A percentile compares a stretch with the other conserved stretches of the same genome.
These are phyloP conservation scores for Cheilosia vulpina DNA, from an alignment of 2,888 invertebrate genomes.

Conservation along the genomic window DNA sequence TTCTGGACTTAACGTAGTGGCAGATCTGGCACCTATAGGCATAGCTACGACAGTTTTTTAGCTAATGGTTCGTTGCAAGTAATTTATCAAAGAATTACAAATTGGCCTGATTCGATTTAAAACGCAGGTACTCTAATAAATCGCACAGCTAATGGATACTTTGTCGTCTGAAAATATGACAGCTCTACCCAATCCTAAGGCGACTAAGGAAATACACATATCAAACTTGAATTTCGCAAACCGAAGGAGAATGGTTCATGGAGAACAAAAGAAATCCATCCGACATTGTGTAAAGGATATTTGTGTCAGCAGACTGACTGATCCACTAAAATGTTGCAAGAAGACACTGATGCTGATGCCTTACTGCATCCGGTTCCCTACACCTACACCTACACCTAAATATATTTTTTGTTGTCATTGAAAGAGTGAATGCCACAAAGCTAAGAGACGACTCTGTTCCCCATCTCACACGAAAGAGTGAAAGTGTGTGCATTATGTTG, in stretches of 20 bases:
- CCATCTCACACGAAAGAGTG: slow-evolving; percentile 41
- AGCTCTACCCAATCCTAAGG: no score
- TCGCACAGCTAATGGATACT: no score
- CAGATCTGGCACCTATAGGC: no score
- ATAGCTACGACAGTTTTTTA: no score
- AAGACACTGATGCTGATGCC: not conserved
- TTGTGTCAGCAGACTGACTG: slow-evolving; percentile 67
- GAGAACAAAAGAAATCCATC: slow-evolving; percentile 13
- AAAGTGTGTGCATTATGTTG: slow-evolving; percentile 54
- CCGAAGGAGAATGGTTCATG: slow-evolving; percentile 3
- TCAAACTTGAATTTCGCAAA: not conserved
- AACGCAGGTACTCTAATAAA: no score
- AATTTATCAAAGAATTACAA: no score
- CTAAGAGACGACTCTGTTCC: slow-evolving; percentile 11
- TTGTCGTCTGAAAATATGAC: no score
- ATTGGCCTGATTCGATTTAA: no score
- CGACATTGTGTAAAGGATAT: slow-evolving; percentile 32
- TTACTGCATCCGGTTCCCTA: slow-evolving; percentile 9
- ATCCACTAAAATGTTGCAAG: slow-evolving; percentile 51
- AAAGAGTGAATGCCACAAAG: slow-evolving; percentile 43
- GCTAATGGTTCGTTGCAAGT: no score
- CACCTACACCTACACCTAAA: no score
- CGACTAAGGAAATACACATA: no score
- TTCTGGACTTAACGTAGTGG: no score
- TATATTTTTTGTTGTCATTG: not conserved